A percentile compares a stretch with the other conserved stretches of the same genome.
phyloP scores from a whole-genome alignment of 2,888 invertebrate genomes.

The Sarcophaga subvicina region DNA sequence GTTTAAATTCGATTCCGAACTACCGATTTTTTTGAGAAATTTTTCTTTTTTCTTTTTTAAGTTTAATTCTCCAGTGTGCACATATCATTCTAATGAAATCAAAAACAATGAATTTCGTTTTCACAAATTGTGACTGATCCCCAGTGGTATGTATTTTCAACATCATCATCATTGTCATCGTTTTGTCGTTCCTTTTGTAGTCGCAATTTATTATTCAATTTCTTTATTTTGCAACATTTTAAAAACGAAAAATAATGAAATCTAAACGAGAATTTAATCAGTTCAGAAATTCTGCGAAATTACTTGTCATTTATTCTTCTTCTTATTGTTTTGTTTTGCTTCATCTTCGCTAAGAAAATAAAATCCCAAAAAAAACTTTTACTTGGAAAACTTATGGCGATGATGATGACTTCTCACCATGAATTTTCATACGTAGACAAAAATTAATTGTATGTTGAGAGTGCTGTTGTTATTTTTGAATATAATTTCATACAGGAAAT shows the following conservation, averaged over 20 bases:
- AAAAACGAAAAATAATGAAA: neutral
- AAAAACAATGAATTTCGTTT: neutral
- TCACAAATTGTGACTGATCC: conserved; percentile 47
- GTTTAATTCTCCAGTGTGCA: no score
- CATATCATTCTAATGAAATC: no score
- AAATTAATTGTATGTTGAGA: no score
- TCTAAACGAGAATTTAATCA: conserved; percentile 59
- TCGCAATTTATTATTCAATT: conserved; percentile 61
- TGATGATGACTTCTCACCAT: neutral
- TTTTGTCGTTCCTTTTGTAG: conserved; percentile 58
- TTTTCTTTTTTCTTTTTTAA: no score
- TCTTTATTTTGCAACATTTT: conserved; percentile 47
- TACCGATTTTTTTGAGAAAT: no score
- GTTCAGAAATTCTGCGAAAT: conserved; percentile 69
- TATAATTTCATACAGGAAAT: no score
- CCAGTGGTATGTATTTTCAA: conserved; percentile 35
- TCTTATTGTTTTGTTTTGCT: neutral
- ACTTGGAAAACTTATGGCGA: conserved; percentile 56
- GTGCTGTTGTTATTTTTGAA: no score
- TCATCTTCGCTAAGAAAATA: neutral
- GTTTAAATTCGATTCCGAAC: no score
- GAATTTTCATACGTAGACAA: no score
- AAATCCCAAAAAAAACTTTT: conserved; percentile 53
- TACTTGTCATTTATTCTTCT: conserved; percentile 63
- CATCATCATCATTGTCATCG: neutral